Conservation (phyloP, 1,140 invertebrate species). For the Papilio aristodemus region DNA sequence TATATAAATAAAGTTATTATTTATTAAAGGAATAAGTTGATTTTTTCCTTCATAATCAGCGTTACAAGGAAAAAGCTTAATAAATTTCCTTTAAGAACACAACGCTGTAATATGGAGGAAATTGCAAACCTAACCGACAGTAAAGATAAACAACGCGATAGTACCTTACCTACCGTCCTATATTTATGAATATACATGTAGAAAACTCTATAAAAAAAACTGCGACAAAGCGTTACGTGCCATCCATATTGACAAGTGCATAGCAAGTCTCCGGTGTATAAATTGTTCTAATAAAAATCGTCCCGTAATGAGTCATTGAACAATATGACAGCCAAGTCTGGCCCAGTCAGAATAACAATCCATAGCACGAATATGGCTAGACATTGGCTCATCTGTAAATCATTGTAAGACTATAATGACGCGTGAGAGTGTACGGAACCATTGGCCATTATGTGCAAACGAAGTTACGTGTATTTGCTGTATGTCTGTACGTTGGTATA, state of each 20-base stretch:
- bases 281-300: conserved; percentile 33
- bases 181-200: conserved; percentile 7
- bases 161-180: background rate
- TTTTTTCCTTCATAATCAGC: background rate
- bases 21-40: background rate
- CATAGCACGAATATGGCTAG: conserved; percentile 45
- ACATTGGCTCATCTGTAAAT: conserved; percentile 55
- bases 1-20: no score
- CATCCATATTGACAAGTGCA: conserved; percentile 25
- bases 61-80: no score
- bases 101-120: no score
- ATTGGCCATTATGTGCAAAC: conserved; percentile 57
- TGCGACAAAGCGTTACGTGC: conserved; percentile 24
- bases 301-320: conserved; percentile 29
- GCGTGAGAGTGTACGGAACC: conserved; percentile 45
- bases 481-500: conserved; percentile 38
- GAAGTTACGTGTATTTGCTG: conserved; percentile 39
- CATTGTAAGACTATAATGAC: conserved; percentile 38
- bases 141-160: background rate
- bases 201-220: conserved; percentile 16
- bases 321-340: conserved; percentile 19
- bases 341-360: conserved; percentile 32
- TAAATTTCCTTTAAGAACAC: no score
- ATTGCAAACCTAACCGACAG: no score
- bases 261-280: conserved; percentile 4